phyloP scores from a whole-genome alignment of 2,888 invertebrate species.

The Phytoseiulus persimilis region DNA sequence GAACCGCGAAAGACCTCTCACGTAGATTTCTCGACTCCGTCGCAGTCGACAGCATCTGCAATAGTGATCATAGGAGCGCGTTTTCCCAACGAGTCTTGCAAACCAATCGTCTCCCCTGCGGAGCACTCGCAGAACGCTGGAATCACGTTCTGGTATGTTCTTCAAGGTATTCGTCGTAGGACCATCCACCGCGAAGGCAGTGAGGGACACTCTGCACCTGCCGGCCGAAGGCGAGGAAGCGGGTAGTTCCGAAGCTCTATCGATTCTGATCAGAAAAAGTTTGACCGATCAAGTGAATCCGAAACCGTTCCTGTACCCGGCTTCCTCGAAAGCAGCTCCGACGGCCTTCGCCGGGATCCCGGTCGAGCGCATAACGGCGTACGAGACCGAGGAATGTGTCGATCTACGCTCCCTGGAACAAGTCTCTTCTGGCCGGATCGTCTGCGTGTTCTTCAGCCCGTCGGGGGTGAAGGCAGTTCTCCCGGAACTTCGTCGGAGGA shows the following conservation, averaged over 20 bases:
- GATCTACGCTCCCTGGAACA: slow-evolving; percentile 29
- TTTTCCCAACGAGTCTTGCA: too few species aligned
- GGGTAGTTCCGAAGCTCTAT: slow-evolving; percentile 14
- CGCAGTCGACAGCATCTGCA: too few species aligned
- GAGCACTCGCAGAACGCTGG: too few species aligned
- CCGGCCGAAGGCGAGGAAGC: slow-evolving; percentile 18
- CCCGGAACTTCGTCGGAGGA: not conserved
- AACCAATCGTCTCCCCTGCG: too few species aligned
- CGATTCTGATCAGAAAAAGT: not conserved
- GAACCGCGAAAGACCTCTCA: too few species aligned
- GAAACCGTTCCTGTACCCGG: slow-evolving; percentile 18
- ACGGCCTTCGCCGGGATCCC: not conserved
- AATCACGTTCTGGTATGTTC: too few species aligned
- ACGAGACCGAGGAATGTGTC: slow-evolving; percentile 30
- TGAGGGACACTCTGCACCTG: slow-evolving; percentile 6
- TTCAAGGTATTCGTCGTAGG: slow-evolving; percentile 34
- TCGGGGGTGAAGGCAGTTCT: slow-evolving; percentile 15
- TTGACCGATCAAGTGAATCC: not conserved
- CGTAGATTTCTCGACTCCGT: too few species aligned
- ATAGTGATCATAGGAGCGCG: too few species aligned
- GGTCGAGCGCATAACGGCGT: slow-evolving; percentile 12
- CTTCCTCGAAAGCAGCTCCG: slow-evolving; percentile 1
- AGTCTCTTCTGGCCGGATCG: slow-evolving; percentile 9
- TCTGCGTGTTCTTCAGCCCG: slow-evolving; percentile 30
- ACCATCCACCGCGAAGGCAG: not conserved